These are phyloP conservation scores for Lasaia peninsularis DNA, from an alignment of 1,140 invertebrate species.

Conservation along the genomic window DNA sequence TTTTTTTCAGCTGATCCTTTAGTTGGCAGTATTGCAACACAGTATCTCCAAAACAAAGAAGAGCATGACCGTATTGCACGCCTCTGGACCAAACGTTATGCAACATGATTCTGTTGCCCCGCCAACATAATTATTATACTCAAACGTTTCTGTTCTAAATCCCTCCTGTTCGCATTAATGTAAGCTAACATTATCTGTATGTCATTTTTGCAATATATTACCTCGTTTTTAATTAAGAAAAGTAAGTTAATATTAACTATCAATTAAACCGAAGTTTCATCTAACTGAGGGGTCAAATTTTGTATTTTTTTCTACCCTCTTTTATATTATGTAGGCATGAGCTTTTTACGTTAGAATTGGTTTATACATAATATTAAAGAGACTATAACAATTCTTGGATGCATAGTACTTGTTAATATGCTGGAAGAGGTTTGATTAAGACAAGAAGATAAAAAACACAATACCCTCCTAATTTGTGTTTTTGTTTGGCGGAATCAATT, in stretches of 20 bases:
- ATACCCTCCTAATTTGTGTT: too few species aligned
- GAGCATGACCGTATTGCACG: conserved; percentile 98
- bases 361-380: too few species aligned
- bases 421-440: too few species aligned
- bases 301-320: too few species aligned
- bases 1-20: conserved; percentile 91
- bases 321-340: too few species aligned
- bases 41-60: conserved; percentile 97
- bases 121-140: conserved; percentile 48
- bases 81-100: conserved; percentile 98
- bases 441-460: too few species aligned
- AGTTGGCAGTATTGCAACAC: conserved; percentile 98
- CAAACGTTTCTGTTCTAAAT: conserved; percentile 61
- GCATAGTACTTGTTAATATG: too few species aligned
- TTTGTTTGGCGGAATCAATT: too few species aligned
- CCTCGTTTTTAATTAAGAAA: conserved; percentile 15
- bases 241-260: neutral
- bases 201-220: conserved; percentile 34
- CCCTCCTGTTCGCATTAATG: conserved; percentile 61
- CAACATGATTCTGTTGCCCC: conserved; percentile 85
- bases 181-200: conserved; percentile 53
- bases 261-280: too few species aligned
- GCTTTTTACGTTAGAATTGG: too few species aligned
- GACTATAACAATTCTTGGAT: too few species aligned
- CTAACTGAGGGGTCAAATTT: neutral